Base-by-base conservation (phyloP, 2,888 invertebrate genomes). In the Odontomyia ornata region DNA sequence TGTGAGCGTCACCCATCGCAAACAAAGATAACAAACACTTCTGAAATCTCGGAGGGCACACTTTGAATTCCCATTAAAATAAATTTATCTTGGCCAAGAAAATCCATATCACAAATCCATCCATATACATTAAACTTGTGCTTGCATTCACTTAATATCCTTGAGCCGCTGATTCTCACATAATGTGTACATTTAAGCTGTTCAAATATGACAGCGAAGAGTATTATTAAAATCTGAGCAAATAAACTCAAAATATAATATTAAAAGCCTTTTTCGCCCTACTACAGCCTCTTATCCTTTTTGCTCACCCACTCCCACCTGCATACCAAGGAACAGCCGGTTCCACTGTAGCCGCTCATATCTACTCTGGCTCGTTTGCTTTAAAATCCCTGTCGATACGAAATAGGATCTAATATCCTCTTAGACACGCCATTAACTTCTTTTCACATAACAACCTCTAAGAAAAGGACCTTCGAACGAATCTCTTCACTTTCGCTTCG, bases 401-500 rank as follows among this genome's bases (percentile, higher is more conserved):
- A 28, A 64, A 30, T 21, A 1, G 64, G 18, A 64, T 28, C 64
- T 64, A 28, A 64, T 64, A 64, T 64, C 64, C 64, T 64, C 64
- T 64, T 64, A 64, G 64, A 64, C 23, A 64, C 30, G 36, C 64
- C 64, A 64, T 64, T 64, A 64, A 64, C 64, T 64, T 28, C 28
- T 64, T 52, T 52, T 18, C 15, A 52, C 13, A 18, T 52, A 4
- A 52, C 52, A 4, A 15, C 15, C n/a, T 52, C 4, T 15, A 52
- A 52, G 52, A 52, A 15, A n/a, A 18, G 52, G 5, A 9, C 15
- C 52, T 52, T 52, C 52, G 52, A n/a, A 18, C 52, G 7, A n/a
- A 18, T 15, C 5, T 52, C 4, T 52, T 52, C 15, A 15, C 15
- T 52, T 15, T 18, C 15, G 52, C 52, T 52, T 52, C 18, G 52